Evolutionary conservation across 2,888 invertebrate species (phyloP), one percentile per base, ranked within the genome.

Genomic region (Lasioglossum leucozonium): DNA sequence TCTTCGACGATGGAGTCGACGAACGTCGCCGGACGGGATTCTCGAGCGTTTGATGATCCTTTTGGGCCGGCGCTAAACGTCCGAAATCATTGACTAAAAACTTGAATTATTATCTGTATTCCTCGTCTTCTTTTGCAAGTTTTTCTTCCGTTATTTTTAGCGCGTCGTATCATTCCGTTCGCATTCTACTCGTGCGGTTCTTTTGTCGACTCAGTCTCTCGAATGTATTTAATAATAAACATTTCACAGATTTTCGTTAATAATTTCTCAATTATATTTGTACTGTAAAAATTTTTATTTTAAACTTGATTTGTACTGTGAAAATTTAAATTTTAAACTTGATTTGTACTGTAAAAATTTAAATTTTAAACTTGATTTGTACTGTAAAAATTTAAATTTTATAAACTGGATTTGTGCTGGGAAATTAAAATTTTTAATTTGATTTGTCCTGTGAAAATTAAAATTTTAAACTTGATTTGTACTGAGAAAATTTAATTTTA

Each of bases 21-120:
- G 47, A 55, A 71, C 37, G 67, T 55, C 62, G 44, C 44, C 58
- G 37, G 58, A 22, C 16, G 2, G 71, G 69, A 71, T 72, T 51
- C 10, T 51, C 69, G 69, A 67, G 10, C 22, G 67, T 67, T 67
- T 67, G 37, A 40, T 22, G 67, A 67, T 67, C 18, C 22, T 65
- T 67, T 67, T 37, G 8, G 34, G 18, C 4, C 67, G 18, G 18
- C 2, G 65, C 65, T 8, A 3, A 22, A 65, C 18, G 22, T 34
- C 26, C 13, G 58, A 58, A 58, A 58, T 30, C 58, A 26, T 26
- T 6, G 26, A 16, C 26, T 58, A 4, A 58, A 58, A 13, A 16
- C 26, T 16, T 58, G 26, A 26, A 30, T 58, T 30, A n/a, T 58
- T 58, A 58, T 26, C 26, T 13, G 26, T 4, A 26, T 58, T 26